Base-by-base conservation (phyloP, 1,140 invertebrate genomes). In the Hypsibius dujardini region DNA sequence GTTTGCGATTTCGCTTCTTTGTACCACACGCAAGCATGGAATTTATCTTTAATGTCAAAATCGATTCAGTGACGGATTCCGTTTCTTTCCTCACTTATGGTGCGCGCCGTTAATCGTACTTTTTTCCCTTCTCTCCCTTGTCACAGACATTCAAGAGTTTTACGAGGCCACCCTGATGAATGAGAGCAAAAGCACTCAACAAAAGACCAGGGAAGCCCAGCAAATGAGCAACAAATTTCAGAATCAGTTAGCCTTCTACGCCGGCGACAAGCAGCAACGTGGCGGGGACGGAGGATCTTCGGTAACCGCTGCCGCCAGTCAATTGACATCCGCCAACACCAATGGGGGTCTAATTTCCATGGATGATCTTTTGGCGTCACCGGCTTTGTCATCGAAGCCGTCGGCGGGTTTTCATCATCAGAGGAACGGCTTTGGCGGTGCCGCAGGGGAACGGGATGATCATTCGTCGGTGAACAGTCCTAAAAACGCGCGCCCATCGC, bases 61-160 rank as follows among this genome's bases (percentile, higher is more conserved):
- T 28, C 28, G 28, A 28, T 28, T 28, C 28, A 28, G 28, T 28
- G 28, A 28, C 28, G 28, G 28, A 28, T 28, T 28, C 28, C 28
- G 28, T 28, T 28, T 28, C 28, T 28, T 28, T 28, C 28, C 28
- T 28, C 28, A 28, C 28, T 28, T 28, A 28, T 28, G 28, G 28
- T 28, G 28, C 28, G 28, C 28, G 28, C 28, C 28, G 28, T 28
- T 28, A 28, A 28, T 28, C 28, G 28, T 28, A 28, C 28, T 28
- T 28, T 28, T 28, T 28, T 28, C 28, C 28, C 28, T 28, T 28
- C 28, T 28, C 28, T 28, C 28, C 28, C 28, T 28, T 28, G 28
- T 28, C 28, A 7, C 86, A 95, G 94, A 98, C 85, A 96, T 97
- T 77, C 93, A 97, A 85, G 93, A 97, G 81, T 96, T 97, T 81